A percentile compares a stretch with the other conserved stretches of the same genome.
phyloP scores from a whole-genome alignment of 2,797 vertebrate species.

The Notolepis coatsorum region DNA sequence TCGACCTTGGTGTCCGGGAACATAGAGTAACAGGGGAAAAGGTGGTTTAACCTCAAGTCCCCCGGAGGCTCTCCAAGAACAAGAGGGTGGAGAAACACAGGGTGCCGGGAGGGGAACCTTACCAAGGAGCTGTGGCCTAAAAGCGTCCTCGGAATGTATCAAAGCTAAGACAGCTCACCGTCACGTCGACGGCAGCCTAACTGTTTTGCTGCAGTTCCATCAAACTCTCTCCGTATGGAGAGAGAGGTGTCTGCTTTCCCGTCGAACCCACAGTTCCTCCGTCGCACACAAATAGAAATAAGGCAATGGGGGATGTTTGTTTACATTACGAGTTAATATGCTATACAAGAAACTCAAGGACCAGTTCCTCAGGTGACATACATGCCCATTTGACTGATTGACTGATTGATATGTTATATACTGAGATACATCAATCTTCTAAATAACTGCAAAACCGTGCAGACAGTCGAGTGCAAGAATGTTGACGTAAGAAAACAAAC shows the following conservation, averaged over 20 bases:
- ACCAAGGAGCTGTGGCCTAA: slow-evolving; percentile 23
- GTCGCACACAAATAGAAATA: slow-evolving; percentile 52
- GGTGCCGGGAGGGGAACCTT: slow-evolving; percentile 11
- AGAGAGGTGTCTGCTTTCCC: slow-evolving; percentile 12
- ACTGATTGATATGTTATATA: slow-evolving; percentile 18
- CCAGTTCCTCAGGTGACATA: slow-evolving; percentile 4
- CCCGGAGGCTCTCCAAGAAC: slow-evolving; percentile 52
- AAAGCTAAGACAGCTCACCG: slow-evolving; percentile 20
- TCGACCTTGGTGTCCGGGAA: slow-evolving; percentile 62
- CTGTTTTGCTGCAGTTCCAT: slow-evolving; percentile 46
- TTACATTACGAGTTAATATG: slow-evolving; percentile 33
- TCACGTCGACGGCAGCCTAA: slow-evolving; percentile 7
- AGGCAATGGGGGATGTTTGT: slow-evolving; percentile 52
- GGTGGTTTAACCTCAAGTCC: slow-evolving; percentile 52
- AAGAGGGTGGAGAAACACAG: slow-evolving; percentile 23
- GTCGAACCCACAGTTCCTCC: slow-evolving; percentile 26
- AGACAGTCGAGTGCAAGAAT: slow-evolving; percentile 17
- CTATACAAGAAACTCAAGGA: slow-evolving; percentile 16
- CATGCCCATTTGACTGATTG: slow-evolving; percentile 1
- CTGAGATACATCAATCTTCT: slow-evolving; percentile 13
- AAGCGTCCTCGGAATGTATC: slow-evolving; percentile 48
- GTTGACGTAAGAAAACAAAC: not conserved
- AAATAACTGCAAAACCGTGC: slow-evolving; percentile 13
- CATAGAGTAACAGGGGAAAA: slow-evolving; percentile 62
- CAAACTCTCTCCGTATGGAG: slow-evolving; percentile 22